Evolutionary conservation across 2,888 invertebrate species (phyloP).

Genomic region (Agrilus biguttatus): DNA sequence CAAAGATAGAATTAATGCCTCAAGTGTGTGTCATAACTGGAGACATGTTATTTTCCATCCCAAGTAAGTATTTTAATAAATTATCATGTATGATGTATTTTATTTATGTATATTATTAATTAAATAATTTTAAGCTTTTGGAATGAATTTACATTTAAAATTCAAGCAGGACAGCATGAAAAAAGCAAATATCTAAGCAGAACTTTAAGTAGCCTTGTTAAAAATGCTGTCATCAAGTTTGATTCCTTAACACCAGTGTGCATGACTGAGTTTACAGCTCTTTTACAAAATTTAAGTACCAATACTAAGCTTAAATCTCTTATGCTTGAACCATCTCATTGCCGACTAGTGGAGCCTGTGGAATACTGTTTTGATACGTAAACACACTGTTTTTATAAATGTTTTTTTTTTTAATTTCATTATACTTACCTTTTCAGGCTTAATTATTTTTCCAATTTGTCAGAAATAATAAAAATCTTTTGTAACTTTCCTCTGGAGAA

Average conservation of each 20-base stretch:
- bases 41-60: conserved; percentile 28
- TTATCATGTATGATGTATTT: no score
- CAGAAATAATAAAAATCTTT: conserved; percentile 9
- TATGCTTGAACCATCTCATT: conserved; percentile 28
- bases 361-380: conserved; percentile 12
- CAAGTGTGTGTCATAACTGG: conserved; percentile 29
- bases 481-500: conserved; percentile 20
- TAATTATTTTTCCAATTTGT: background rate
- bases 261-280: conserved; percentile 24
- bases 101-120: background rate
- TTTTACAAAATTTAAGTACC: conserved; percentile 23
- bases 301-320: conserved; percentile 27
- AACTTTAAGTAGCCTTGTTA: conserved; percentile 23
- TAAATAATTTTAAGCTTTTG: conserved; percentile 24
- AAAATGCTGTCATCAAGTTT: conserved; percentile 23
- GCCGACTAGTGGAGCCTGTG: conserved; percentile 22
- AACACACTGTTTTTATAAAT: conserved; percentile 5
- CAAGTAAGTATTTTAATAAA: conserved; percentile 18
- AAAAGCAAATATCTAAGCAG: conserved; percentile 24
- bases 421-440: background rate
- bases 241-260: conserved; percentile 25
- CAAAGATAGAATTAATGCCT: conserved; percentile 27
- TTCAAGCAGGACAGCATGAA: conserved; percentile 20
- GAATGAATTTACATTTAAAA: conserved; percentile 25
- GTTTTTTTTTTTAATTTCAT: background rate